These are phyloP conservation scores for Idaea dimidiata DNA, from an alignment of 2,888 invertebrate species.

Conservation along the genomic window DNA sequence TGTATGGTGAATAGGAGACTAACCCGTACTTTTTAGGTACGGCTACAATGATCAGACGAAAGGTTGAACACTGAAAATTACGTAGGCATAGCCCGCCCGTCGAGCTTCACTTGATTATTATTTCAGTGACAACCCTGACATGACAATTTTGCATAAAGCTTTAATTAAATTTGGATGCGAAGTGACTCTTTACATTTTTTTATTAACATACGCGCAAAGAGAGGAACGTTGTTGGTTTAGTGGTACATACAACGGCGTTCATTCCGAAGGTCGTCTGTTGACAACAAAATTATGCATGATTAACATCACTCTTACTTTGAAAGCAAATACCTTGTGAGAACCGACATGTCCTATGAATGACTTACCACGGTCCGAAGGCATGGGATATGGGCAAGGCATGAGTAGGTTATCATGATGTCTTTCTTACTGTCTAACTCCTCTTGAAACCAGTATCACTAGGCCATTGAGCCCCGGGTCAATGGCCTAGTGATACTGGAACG, in stretches of 20 bases:
- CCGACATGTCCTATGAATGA: too few species aligned
- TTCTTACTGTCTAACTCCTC: too few species aligned
- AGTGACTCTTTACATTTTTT: not conserved
- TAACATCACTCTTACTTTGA: not conserved
- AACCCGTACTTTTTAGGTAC: too few species aligned
- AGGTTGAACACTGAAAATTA: slow-evolving; percentile 21
- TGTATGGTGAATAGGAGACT: too few species aligned
- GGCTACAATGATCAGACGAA: not conserved
- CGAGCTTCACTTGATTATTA: slow-evolving; percentile 39
- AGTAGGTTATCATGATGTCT: too few species aligned
- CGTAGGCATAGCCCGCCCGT: slow-evolving; percentile 26
- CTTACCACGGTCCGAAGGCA: too few species aligned
- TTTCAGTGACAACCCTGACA: slow-evolving; percentile 40
- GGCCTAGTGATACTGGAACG: too few species aligned
- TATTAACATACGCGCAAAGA: slow-evolving; percentile 7
- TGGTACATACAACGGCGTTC: slow-evolving; percentile 5
- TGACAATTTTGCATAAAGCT: slow-evolving; percentile 50
- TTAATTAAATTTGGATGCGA: slow-evolving; percentile 40
- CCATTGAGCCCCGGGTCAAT: too few species aligned
- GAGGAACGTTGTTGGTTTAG: slow-evolving; percentile 9
- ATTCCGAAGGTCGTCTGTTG: not conserved
- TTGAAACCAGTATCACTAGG: too few species aligned
- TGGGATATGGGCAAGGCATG: too few species aligned
- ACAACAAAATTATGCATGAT: too few species aligned
- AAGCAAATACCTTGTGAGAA: too few species aligned